Conservation (phyloP, 2,888 invertebrate species). For the Ephialtes manifestator region DNA sequence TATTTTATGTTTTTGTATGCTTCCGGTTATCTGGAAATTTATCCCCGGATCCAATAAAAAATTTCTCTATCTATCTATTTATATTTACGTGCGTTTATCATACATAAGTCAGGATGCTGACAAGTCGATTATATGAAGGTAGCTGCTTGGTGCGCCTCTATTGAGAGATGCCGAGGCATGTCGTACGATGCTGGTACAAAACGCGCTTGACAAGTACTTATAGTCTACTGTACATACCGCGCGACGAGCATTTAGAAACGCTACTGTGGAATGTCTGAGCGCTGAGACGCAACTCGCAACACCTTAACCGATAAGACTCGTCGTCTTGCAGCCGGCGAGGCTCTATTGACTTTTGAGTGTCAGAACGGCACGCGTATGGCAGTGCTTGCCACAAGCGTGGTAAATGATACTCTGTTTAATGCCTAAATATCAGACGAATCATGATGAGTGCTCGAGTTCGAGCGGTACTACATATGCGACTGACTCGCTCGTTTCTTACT, state of each 20-base stretch:
- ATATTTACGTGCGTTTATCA: slow-evolving; percentile 8
- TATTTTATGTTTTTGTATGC: background rate
- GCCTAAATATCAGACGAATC: background rate
- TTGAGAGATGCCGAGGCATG: slow-evolving; percentile 72
- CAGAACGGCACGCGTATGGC: slow-evolving; percentile 39
- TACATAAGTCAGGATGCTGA: slow-evolving; percentile 74
- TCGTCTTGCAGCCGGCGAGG: slow-evolving; percentile 35
- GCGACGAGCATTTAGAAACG: slow-evolving; percentile 67
- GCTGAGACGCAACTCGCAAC: slow-evolving; percentile 46
- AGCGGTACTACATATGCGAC: background rate
- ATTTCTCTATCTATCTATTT: background rate
- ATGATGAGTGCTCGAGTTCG: background rate
- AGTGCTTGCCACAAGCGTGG: background rate
- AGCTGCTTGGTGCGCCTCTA: slow-evolving; percentile 70
- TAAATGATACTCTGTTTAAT: background rate
- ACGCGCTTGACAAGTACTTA: slow-evolving; percentile 77
- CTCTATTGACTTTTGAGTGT: slow-evolving; percentile 58
- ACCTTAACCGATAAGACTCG: slow-evolving; percentile 69
- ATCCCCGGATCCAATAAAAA: too few relatives aligned
- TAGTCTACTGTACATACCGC: slow-evolving; percentile 57
- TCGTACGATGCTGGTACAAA: slow-evolving; percentile 79
- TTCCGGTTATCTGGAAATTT: background rate
- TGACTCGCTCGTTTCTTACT: background rate
- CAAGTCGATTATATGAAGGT: slow-evolving; percentile 79
- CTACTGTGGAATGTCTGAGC: slow-evolving; percentile 72